Evolutionary conservation across 2,113 vertebrate species (phyloP).

Genomic region (Neomonachus schauinslandi): DNA sequence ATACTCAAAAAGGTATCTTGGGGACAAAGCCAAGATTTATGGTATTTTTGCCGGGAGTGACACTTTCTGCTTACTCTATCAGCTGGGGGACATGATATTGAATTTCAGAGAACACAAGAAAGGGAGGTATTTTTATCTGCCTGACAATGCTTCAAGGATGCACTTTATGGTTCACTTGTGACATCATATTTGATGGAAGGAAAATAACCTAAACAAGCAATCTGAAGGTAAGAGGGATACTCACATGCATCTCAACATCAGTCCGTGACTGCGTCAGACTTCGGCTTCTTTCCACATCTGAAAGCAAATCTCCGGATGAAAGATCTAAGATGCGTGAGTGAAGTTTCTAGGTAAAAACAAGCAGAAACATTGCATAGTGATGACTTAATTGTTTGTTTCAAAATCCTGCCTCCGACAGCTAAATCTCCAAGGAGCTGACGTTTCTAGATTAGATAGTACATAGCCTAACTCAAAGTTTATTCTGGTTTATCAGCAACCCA

Average conservation of each 20-base stretch:
- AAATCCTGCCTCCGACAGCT: conserved; percentile 71
- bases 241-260: conserved; percentile 88
- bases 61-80: conserved; percentile 87
- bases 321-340: conserved; percentile 92
- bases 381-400: conserved; percentile 57
- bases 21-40: conserved; percentile 92
- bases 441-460: conserved; percentile 65
- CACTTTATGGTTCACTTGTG: conserved; percentile 74
- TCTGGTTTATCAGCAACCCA: neutral
- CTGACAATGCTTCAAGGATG: conserved; percentile 85
- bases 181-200: conserved; percentile 72
- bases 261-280: conserved; percentile 84
- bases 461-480: neutral
- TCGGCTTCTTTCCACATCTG: conserved; percentile 88
- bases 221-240: conserved; percentile 77
- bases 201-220: conserved; percentile 69
- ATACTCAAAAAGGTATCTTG: conserved; percentile 89
- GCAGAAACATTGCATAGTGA: conserved; percentile 68
- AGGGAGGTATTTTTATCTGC: conserved; percentile 85
- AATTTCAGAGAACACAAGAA: conserved; percentile 86
- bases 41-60: conserved; percentile 87
- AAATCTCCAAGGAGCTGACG: conserved; percentile 74
- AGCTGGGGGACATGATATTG: conserved; percentile 85
- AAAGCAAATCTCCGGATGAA: conserved; percentile 90
- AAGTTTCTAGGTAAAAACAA: conserved; percentile 89